Conservation (phyloP, 1,140 invertebrate species). For the Oscheius sp. region DNA sequence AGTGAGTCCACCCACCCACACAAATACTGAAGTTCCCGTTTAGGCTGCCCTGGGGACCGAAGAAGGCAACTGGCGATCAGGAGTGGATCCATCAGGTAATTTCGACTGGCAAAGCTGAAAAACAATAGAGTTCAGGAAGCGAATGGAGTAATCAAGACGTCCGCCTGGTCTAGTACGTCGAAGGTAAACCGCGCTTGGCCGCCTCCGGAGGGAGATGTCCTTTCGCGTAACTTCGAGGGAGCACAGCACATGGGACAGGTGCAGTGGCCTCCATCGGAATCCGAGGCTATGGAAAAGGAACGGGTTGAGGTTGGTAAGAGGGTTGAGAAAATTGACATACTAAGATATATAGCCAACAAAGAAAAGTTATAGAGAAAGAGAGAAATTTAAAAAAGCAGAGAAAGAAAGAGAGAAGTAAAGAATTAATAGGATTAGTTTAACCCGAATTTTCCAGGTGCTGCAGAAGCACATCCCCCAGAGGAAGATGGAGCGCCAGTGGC, state of each 20-base stretch:
- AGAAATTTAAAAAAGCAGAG: too few species aligned
- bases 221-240: constrained; percentile 3
- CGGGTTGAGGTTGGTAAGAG: constrained; percentile 12
- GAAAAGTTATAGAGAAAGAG: neutral
- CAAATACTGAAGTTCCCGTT: neutral
- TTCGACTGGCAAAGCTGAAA: neutral
- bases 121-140: constrained; percentile 13
- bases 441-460: constrained; percentile 10
- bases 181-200: constrained; percentile 35
- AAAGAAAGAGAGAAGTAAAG: neutral
- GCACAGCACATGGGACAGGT: constrained; percentile 40
- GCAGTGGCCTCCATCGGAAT: constrained; percentile 42
- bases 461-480: constrained; percentile 37
- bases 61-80: neutral
- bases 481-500: constrained; percentile 38
- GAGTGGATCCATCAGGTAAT: constrained; percentile 2
- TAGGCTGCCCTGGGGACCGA: neutral
- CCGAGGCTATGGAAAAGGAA: constrained; percentile 30
- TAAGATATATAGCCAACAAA: neutral
- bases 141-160: constrained; percentile 14
- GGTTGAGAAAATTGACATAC: neutral
- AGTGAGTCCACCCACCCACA: constrained; percentile 21
- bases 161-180: constrained; percentile 11
- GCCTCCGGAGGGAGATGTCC: constrained; percentile 30
- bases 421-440: neutral